phyloP scores from a whole-genome alignment of 2,113 vertebrate species.

The Bungarus multicinctus region DNA sequence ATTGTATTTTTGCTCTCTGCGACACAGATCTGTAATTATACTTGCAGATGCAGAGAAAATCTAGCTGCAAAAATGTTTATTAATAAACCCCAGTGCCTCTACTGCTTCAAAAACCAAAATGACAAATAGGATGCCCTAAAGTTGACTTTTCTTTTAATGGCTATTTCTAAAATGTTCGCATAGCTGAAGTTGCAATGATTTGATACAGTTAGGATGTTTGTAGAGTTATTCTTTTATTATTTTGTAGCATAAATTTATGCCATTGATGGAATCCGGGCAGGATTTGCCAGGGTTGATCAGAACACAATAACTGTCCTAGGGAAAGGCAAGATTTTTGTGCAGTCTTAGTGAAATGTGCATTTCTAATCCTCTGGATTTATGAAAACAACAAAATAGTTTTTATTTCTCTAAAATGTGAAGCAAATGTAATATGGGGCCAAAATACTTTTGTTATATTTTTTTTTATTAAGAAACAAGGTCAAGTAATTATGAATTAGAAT shows the following conservation, averaged over 20 bases:
- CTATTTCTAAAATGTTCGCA: constrained; percentile 32
- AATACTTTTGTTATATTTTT: constrained; percentile 37
- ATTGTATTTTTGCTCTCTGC: constrained; percentile 52
- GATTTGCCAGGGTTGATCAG: not conserved
- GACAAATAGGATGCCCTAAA: constrained; percentile 32
- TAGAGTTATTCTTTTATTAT: constrained; percentile 45
- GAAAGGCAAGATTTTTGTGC: not conserved
- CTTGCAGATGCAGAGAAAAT: constrained; percentile 22
- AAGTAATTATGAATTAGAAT: not conserved
- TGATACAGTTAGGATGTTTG: constrained; percentile 38
- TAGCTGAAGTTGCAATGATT: constrained; percentile 33
- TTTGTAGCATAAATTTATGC: constrained; percentile 37
- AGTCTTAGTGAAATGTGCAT: not conserved
- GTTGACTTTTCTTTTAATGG: constrained; percentile 32
- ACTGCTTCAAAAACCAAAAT: constrained; percentile 53
- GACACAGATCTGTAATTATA: constrained; percentile 32
- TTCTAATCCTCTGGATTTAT: constrained; percentile 2
- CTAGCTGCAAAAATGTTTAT: constrained; percentile 8
- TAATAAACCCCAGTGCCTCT: constrained; percentile 51
- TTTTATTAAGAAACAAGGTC: constrained; percentile 28
- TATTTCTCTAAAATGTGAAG: constrained; percentile 50
- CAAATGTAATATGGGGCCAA: constrained; percentile 38
- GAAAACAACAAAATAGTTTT: constrained; percentile 38
- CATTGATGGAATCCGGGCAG: constrained; percentile 12
- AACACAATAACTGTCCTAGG: constrained; percentile 25